A percentile compares a stretch with the other conserved stretches of the same genome.
Conservation (phyloP, 2,888 invertebrate genomes). For the Tridacna crocea region DNA sequence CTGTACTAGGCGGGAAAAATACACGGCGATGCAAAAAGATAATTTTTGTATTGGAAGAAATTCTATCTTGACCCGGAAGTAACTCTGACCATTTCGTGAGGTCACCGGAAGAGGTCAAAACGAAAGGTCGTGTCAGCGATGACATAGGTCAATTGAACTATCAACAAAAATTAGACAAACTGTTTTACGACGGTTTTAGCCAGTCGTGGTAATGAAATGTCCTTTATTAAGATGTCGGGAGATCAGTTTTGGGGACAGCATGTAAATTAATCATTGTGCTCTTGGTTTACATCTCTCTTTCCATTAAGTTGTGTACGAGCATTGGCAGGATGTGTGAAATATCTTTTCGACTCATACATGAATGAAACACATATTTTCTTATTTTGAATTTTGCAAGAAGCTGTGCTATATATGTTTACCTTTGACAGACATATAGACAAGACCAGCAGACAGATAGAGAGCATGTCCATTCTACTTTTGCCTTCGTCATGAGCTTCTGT, state of each 20-base stretch:
- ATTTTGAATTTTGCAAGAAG: no score
- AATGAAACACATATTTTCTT: no score
- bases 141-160: constrained; percentile 62
- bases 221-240: not conserved
- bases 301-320: no score
- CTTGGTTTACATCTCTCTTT: not conserved
- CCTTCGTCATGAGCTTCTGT: no score
- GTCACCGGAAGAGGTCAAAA: constrained; percentile 46
- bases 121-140: constrained; percentile 60
- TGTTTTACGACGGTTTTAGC: constrained; percentile 54
- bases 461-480: no score
- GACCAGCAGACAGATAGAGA: no score
- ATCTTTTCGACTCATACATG: no score
- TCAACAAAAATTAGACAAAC: constrained; percentile 62
- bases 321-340: no score
- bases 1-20: not conserved
- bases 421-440: no score
- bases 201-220: not conserved
- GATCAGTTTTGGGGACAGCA: not conserved
- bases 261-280: constrained; percentile 10
- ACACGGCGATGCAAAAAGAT: not conserved
- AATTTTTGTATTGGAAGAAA: not conserved
- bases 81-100: constrained; percentile 46
- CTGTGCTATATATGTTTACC: no score
- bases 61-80: constrained; percentile 56